These are phyloP conservation scores for Craniophora ligustri DNA, from an alignment of 2,888 invertebrate genomes.

Conservation along the genomic window DNA sequence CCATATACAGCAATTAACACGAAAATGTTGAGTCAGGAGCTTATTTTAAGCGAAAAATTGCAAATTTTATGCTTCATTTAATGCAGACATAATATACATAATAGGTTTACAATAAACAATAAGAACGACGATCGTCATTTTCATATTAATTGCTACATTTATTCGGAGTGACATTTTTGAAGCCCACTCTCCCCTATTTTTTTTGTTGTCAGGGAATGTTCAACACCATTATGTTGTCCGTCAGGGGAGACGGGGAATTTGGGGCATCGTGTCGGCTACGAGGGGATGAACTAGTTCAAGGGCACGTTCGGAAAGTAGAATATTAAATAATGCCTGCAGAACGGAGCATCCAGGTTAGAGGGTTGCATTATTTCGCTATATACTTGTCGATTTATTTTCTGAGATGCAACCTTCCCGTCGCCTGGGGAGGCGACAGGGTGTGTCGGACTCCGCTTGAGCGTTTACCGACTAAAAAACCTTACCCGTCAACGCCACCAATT, in stretches of 20 bases:
- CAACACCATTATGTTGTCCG: conserved; percentile 44
- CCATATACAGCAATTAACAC: too few relatives aligned
- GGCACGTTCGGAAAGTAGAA: conserved; percentile 28
- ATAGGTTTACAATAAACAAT: conserved; percentile 13
- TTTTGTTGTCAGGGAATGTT: conserved; percentile 16
- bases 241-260: conserved; percentile 40
- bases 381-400: neutral
- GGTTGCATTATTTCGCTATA: neutral
- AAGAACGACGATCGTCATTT: conserved; percentile 2
- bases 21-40: too few relatives aligned
- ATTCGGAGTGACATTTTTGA: conserved; percentile 36
- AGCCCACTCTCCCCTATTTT: conserved; percentile 22
- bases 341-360: neutral
- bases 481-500: too few relatives aligned
- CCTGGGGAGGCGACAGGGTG: too few relatives aligned
- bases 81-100: too few relatives aligned
- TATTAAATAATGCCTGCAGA: conserved; percentile 20
- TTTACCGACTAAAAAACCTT: too few relatives aligned
- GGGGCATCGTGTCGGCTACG: conserved; percentile 39
- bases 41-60: too few relatives aligned
- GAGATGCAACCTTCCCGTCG: too few relatives aligned
- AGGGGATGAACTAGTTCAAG: conserved; percentile 48
- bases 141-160: conserved; percentile 34
- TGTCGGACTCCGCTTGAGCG: too few relatives aligned
- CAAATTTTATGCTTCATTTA: too few relatives aligned